These are phyloP conservation scores for Tenebrio molitor DNA, from an alignment of 1,140 invertebrate species.

Conservation along the genomic window DNA sequence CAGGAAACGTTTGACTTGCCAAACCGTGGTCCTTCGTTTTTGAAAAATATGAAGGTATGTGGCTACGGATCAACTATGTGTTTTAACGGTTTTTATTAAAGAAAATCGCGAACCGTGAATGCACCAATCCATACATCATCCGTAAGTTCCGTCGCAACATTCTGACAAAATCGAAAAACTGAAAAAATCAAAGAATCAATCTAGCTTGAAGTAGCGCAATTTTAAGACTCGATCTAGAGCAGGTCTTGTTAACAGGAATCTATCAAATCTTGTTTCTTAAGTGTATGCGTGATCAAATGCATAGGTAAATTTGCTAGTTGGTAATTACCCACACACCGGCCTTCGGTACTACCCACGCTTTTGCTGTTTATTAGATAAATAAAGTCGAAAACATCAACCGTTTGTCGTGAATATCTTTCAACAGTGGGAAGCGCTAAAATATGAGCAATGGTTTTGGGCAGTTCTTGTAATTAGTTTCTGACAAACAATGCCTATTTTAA, in stretches of 20 bases:
- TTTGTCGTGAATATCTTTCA: constrained; percentile 42
- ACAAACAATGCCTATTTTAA: constrained; percentile 10
- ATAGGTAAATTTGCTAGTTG: constrained; percentile 34
- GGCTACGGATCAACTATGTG: constrained; percentile 25
- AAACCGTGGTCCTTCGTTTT: constrained; percentile 37
- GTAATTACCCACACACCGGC: constrained; percentile 41
- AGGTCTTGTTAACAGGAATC: constrained; percentile 12
- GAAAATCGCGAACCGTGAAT: not conserved
- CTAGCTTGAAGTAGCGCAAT: too few species aligned
- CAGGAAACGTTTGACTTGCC: constrained; percentile 35
- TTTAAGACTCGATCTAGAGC: too few species aligned
- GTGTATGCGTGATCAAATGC: constrained; percentile 8
- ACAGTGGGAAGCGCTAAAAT: constrained; percentile 22
- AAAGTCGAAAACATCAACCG: constrained; percentile 41
- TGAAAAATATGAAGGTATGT: constrained; percentile 40
- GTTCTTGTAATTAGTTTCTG: constrained; percentile 16
- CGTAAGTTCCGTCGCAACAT: too few species aligned
- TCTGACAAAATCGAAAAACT: too few species aligned
- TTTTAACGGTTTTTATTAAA: constrained; percentile 12
- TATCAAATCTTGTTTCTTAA: constrained; percentile 25
- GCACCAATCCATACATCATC: too few species aligned
- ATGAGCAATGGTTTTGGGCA: constrained; percentile 15
- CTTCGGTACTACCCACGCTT: constrained; percentile 20
- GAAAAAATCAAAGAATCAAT: too few species aligned
- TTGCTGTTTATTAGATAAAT: constrained; percentile 36